Evolutionary conservation across 1,140 invertebrate genomes (phyloP).

Genomic region (Drosophila pectinifera): DNA sequence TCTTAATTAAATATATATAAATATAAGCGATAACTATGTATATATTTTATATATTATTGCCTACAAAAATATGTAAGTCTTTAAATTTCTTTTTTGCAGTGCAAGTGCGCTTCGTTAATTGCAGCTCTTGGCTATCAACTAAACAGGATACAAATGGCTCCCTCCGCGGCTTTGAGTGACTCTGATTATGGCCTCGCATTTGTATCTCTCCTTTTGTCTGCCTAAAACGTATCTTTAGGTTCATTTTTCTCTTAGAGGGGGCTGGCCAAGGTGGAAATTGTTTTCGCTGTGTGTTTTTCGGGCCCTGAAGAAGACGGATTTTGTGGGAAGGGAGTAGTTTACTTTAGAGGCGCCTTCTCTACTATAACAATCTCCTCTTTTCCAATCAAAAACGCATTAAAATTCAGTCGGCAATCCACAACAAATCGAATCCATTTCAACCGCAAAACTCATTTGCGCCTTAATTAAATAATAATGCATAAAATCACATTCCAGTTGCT

Average conservation of each 20-base stretch:
- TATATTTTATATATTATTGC: not conserved
- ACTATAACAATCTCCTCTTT: not conserved
- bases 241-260: conserved; percentile 61
- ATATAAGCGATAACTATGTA: accelerated
- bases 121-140: conserved; percentile 65
- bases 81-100: not conserved
- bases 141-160: conserved; percentile 66
- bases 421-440: conserved; percentile 41
- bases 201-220: conserved; percentile 42
- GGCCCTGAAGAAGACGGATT: conserved; percentile 24
- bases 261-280: conserved; percentile 51
- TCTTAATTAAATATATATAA: too few species aligned
- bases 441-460: conserved; percentile 45
- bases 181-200: conserved; percentile 65
- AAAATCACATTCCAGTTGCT: conserved; percentile 32
- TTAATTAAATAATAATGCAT: conserved; percentile 71
- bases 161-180: conserved; percentile 54
- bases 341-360: conserved; percentile 2
- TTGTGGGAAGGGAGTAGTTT: conserved; percentile 6
- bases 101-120: conserved; percentile 52
- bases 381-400: conserved; percentile 42
- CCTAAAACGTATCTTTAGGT: conserved; percentile 68
- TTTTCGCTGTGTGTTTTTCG: conserved; percentile 58
- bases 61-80: not conserved
- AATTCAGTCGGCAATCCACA: conserved; percentile 18